These are phyloP conservation scores for Hiodon alosoides DNA, from an alignment of 2,113 vertebrate species.

Conservation along the genomic window DNA sequence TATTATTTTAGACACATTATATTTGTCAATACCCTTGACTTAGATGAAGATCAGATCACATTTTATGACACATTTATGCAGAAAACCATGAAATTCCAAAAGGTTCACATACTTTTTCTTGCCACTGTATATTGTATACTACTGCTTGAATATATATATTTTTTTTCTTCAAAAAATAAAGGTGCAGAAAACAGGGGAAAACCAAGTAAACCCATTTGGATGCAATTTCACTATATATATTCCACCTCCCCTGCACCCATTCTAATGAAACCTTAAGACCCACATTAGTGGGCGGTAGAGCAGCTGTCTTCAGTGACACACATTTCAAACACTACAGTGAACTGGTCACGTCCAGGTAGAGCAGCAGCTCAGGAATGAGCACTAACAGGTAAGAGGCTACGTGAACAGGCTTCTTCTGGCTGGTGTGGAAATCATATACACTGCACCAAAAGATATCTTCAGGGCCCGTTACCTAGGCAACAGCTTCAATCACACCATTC, in stretches of 20 bases:
- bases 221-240: not conserved
- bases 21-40: no score
- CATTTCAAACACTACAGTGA: not conserved
- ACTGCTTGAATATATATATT: no score
- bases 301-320: conserved; percentile 41
- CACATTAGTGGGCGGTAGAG: conserved; percentile 35
- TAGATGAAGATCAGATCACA: no score
- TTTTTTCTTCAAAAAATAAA: no score
- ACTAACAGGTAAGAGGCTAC: conserved; percentile 1
- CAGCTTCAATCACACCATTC: conserved; percentile 30
- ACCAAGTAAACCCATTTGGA: no score
- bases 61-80: no score
- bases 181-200: no score
- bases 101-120: no score
- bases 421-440: conserved; percentile 24
- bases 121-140: no score
- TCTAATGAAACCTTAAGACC: conserved; percentile 17
- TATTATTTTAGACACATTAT: no score
- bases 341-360: not conserved
- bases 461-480: conserved; percentile 31
- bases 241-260: conserved; percentile 1
- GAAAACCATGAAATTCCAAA: no score
- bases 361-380: conserved; percentile 4
- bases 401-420: conserved; percentile 1
- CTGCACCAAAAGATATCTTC: conserved; percentile 31